Evolutionary conservation across 2,797 vertebrate genomes (phyloP).

Genomic region (Coluber constrictor): DNA sequence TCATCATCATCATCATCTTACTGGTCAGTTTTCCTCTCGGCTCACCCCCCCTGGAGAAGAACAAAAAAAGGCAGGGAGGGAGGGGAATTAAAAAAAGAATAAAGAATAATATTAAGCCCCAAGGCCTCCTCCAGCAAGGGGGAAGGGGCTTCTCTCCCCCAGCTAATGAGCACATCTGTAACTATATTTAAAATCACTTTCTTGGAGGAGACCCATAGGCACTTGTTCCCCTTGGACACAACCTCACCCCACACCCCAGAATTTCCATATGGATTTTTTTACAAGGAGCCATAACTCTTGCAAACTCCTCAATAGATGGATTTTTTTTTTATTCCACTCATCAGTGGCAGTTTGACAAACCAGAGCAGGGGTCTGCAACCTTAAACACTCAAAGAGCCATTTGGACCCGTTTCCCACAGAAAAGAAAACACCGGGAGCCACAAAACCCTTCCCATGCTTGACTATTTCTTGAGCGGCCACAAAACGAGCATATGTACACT

Average conservation of each 20-base stretch:
- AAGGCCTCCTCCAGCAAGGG: background rate
- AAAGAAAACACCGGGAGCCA: no score
- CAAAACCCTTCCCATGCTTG: no score
- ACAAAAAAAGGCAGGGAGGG: no score
- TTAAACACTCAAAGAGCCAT: no score
- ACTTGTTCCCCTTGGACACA: conserved; percentile 33
- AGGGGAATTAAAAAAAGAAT: no score
- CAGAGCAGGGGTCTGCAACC: accelerated
- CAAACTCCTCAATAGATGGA: conserved; percentile 66
- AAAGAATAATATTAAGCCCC: no score
- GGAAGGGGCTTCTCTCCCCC: background rate
- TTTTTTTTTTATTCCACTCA: conserved; percentile 56
- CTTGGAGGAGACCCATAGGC: conserved; percentile 24
- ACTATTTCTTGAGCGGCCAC: no score
- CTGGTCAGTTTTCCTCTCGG: no score
- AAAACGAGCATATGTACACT: no score
- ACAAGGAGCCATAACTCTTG: conserved; percentile 51
- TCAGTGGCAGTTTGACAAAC: conserved; percentile 36
- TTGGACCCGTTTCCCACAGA: no score
- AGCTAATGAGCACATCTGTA: conserved; percentile 5
- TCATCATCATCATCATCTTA: no score
- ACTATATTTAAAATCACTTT: conserved; percentile 60
- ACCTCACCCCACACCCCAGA: conserved; percentile 11
- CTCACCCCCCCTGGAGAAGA: no score
- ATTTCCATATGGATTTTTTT: conserved; percentile 41